Evolutionary conservation across 2,113 vertebrate genomes (phyloP).

Genomic region (Ceyx margarethae): DNA sequence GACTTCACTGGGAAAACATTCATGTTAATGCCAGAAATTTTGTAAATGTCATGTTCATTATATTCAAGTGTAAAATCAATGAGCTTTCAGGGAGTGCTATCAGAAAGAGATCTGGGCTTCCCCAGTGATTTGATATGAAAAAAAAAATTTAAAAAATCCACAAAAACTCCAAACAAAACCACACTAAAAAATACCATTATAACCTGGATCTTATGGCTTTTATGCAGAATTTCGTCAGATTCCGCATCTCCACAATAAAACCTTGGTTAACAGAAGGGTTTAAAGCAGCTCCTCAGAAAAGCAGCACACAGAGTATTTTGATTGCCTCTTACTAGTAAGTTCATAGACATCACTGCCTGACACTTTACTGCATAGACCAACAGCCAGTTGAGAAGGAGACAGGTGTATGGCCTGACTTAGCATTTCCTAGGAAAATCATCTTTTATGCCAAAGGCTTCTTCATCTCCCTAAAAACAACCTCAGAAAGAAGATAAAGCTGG

Average conservation of each 20-base stretch:
- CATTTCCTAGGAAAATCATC: neutral
- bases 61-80: neutral
- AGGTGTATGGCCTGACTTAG: neutral
- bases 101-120: neutral
- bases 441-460: neutral
- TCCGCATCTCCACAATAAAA: neutral
- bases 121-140: neutral
- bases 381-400: neutral
- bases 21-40: neutral
- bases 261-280: neutral
- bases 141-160: too few species aligned
- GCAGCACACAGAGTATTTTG: neutral
- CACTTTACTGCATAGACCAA: neutral
- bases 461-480: neutral
- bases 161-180: neutral
- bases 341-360: neutral
- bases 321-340: neutral
- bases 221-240: neutral
- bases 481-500: neutral
- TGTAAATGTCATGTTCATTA: neutral
- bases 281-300: neutral
- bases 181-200: neutral
- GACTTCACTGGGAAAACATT: neutral
- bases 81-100: neutral
- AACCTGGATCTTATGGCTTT: neutral